Conservation (phyloP, 2,797 vertebrate genomes). For the Sebastes hopkinsi region DNA sequence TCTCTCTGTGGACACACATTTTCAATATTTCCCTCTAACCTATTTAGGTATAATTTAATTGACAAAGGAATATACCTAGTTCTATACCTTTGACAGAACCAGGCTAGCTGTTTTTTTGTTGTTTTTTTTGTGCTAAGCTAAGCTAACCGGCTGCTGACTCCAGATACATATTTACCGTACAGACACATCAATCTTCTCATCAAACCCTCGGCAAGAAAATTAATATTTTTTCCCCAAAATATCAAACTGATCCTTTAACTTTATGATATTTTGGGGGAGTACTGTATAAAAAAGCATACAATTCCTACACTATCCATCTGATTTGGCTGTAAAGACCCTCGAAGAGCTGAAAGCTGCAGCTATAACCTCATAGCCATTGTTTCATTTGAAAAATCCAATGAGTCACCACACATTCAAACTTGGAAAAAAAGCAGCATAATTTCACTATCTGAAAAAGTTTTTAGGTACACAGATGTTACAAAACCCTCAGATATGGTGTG, state of each 20-base stretch:
- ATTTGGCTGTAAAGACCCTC: not conserved
- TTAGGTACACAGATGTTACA: not conserved
- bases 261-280: not conserved
- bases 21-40: not conserved
- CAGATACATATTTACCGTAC: not conserved
- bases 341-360: not conserved
- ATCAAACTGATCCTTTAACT: not conserved
- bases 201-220: not conserved
- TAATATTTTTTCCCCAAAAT: not conserved
- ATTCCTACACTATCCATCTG: not conserved
- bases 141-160: not conserved
- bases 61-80: not conserved
- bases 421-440: not conserved
- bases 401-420: not conserved
- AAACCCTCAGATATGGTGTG: not conserved
- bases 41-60: not conserved
- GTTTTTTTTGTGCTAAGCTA: not conserved
- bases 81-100: not conserved
- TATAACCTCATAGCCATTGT: not conserved
- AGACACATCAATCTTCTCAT: not conserved
- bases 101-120: not conserved
- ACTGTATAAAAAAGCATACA: not conserved
- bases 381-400: not conserved
- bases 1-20: not conserved
- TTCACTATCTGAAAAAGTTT: not conserved